These are phyloP conservation scores for Tolypeutes matacus DNA, from an alignment of 2,797 vertebrate genomes.

Conservation along the genomic window DNA sequence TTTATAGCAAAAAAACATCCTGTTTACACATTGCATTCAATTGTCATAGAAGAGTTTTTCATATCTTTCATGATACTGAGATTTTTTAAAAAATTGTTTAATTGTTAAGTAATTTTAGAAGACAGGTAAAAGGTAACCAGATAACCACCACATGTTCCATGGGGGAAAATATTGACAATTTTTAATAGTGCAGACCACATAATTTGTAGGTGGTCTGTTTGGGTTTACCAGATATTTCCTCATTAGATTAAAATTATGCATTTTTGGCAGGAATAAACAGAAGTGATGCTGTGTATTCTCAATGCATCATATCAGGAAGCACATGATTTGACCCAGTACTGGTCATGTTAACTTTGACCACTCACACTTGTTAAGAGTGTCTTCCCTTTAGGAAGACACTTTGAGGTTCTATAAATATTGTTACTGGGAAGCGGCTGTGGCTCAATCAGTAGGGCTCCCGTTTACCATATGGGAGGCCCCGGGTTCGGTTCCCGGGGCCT, in stretches of 20 bases:
- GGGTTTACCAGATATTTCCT: not conserved
- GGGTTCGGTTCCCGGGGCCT: too few relatives aligned
- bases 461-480: too few relatives aligned
- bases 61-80: not conserved
- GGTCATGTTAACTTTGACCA: constrained; percentile 16
- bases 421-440: too few relatives aligned
- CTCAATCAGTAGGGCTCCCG: too few relatives aligned
- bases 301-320: not conserved
- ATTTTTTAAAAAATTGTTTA: too few relatives aligned
- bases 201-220: constrained; percentile 25
- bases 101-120: too few relatives aligned
- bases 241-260: not conserved
- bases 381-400: not conserved
- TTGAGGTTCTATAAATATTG: not conserved
- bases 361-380: not conserved
- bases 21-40: not conserved
- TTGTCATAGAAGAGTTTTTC: not conserved
- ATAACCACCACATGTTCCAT: too few relatives aligned
- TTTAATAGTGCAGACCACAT: constrained; percentile 24
- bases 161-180: not conserved
- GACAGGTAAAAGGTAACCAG: too few relatives aligned
- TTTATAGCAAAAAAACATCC: constrained; percentile 29
- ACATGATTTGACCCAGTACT: not conserved
- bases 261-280: not conserved
- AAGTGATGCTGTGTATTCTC: not conserved